Base-by-base conservation (phyloP, 1,140 invertebrate genomes). In the Cepaea nemoralis region DNA sequence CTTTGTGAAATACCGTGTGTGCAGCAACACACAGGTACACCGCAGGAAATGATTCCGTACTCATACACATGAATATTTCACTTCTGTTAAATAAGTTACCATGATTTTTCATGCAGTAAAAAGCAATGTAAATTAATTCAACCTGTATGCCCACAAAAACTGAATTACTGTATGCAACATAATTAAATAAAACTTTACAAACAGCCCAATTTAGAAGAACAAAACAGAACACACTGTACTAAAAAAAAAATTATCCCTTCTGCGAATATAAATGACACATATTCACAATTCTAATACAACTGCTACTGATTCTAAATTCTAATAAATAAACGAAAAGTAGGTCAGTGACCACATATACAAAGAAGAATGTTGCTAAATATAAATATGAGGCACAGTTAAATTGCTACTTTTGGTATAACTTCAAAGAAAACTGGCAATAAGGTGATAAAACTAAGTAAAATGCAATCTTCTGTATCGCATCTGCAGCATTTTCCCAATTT, bases 371-470 rank as follows among this genome's bases (percentile, higher is more conserved):
- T 63, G 59, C 59, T 63, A 63, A 31, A 63, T 63, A 63, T 63
- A 63, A 63, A 71, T 71, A 71, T 71, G 69, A 71, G 69, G 69
- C 69, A 71, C 69, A 10, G 37, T 71, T 39, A 39, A 63, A 71
- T 71, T 71, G 69, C 69, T 71, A 71, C 69, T 71, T 71, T 40
- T 71, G 69, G 69, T 37, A 71, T 39, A 71, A 71, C n/a, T 40
- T 71, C 69, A 39, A 71, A 45, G 37, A 45, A 71, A 45, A 45
- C 39, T 40, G 14, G 40, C 10, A 39, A 71, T 39, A 39, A 71
- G 24, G 37, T 71, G 40, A 27, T 33, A 39, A 63, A 63, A 8
- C 16, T 16, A 63, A 63, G 59, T 63, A 63, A 63, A 63, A 63
- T 63, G 27, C n/a, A 31, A 63, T 31, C n/a, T 63, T 19, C 59